phyloP scores from a whole-genome alignment of 2,797 vertebrate genomes.

The Acanthurus lineatus region DNA sequence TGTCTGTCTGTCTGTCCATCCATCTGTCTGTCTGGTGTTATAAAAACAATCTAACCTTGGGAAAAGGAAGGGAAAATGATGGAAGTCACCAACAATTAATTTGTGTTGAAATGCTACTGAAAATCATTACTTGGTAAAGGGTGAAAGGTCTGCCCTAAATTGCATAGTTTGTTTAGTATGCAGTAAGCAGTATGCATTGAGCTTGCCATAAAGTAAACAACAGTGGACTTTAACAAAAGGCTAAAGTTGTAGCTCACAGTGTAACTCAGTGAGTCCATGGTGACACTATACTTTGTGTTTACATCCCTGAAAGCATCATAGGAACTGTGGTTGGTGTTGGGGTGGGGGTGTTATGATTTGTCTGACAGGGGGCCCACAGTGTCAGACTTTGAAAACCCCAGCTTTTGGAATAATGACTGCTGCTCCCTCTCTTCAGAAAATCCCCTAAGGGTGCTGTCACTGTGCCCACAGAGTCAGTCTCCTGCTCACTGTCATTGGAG shows the following conservation, averaged over 20 bases:
- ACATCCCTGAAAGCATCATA: not conserved
- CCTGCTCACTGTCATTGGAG: constrained; percentile 34
- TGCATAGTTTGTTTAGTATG: no score
- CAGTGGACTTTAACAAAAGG: not conserved
- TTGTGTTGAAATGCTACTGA: no score
- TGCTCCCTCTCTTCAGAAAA: constrained; percentile 16
- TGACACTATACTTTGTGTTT: not conserved
- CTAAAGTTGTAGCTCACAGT: not conserved
- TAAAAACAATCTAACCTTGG: no score
- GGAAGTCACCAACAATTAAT: no score
- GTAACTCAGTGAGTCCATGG: not conserved
- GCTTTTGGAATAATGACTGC: not conserved
- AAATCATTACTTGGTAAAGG: no score
- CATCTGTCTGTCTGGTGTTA: no score
- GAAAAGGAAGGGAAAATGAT: no score
- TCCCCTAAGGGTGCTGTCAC: constrained; percentile 31
- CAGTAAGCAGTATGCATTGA: no score
- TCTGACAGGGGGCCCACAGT: not conserved
- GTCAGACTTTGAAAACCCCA: not conserved
- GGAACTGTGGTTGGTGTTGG: not conserved
- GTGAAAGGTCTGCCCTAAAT: no score
- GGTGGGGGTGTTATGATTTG: not conserved
- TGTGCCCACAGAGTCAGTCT: constrained; percentile 24
- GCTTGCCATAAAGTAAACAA: no score
- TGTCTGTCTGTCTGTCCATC: no score